phyloP scores from a whole-genome alignment of 2,888 invertebrate species.

The Campopleginae sp. region DNA sequence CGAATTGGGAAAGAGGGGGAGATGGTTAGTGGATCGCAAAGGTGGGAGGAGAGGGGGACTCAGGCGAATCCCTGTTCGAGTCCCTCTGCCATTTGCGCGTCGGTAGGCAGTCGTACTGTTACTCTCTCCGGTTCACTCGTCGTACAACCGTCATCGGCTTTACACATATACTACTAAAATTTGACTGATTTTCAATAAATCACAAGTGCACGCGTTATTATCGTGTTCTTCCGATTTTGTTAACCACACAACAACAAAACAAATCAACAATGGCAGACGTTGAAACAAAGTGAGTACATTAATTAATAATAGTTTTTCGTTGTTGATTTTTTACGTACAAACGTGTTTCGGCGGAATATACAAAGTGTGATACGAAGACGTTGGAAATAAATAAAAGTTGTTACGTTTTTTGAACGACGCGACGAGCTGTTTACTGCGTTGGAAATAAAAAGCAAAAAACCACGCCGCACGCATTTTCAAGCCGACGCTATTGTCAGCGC shows the following conservation, averaged over 20 bases:
- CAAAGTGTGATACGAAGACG: slow-evolving; percentile 8
- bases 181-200: slow-evolving; percentile 46
- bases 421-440: slow-evolving; percentile 16
- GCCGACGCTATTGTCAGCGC: slow-evolving; percentile 57
- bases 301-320: slow-evolving; percentile 32
- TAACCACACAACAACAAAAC: slow-evolving; percentile 57
- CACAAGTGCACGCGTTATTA: slow-evolving; percentile 52
- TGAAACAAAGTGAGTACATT: slow-evolving; percentile 87
- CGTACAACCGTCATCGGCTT: slow-evolving; percentile 47
- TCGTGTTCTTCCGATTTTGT: slow-evolving; percentile 64
- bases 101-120: slow-evolving; percentile 74
- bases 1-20: slow-evolving; percentile 61
- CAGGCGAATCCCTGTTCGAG: slow-evolving; percentile 73
- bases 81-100: slow-evolving; percentile 78
- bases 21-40: slow-evolving; percentile 9
- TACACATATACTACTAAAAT: slow-evolving; percentile 19
- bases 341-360: slow-evolving; percentile 6
- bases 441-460: slow-evolving; percentile 16
- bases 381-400: background rate
- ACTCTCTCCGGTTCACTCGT: slow-evolving; percentile 68
- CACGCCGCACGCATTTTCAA: slow-evolving; percentile 51
- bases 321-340: slow-evolving; percentile 1
- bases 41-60: slow-evolving; percentile 65
- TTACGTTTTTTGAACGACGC: slow-evolving; percentile 19
- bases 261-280: slow-evolving; percentile 88